Percentiles rank a stretch among this genome's conserved stretches.
Conservation (phyloP, 2,113 vertebrate species). For the Rhipidura dahli region DNA sequence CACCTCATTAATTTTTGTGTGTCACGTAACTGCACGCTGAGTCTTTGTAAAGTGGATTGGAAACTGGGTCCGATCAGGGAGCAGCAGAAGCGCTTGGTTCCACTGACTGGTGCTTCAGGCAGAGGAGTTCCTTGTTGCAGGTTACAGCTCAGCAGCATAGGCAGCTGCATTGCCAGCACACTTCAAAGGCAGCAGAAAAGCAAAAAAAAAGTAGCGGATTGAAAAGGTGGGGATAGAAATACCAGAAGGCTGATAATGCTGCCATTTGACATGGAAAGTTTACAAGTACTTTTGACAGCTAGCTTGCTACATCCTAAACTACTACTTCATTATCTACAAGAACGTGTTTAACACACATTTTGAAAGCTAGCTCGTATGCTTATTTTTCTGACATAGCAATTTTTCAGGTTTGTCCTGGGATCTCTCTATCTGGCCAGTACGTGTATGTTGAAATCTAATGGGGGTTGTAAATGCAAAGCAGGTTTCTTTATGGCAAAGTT, state of each 20-base stretch:
- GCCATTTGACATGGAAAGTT: neutral
- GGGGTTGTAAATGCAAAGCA: neutral
- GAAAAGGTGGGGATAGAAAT: neutral
- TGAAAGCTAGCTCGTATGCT: neutral
- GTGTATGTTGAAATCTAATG: neutral
- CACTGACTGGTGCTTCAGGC: neutral
- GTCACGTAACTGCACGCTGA: rapidly evolving
- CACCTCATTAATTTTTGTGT: neutral
- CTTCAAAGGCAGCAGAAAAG: neutral
- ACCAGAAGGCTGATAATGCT: neutral
- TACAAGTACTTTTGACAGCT: neutral
- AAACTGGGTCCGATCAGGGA: rapidly evolving
- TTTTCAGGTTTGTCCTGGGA: neutral
- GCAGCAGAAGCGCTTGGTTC: neutral
- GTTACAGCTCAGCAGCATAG: neutral
- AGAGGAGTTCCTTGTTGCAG: neutral
- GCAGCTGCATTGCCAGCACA: neutral
- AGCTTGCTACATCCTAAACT: neutral
- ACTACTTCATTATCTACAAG: neutral
- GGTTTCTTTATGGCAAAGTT: neutral
- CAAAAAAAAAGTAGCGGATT: neutral
- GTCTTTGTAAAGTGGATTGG: neutral
- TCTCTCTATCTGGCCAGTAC: neutral
- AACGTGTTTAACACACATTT: neutral
- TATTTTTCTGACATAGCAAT: neutral